phyloP scores from a whole-genome alignment of 37 sponge, comb jelly and placozoan species.

The Aplysina aerophoba region DNA sequence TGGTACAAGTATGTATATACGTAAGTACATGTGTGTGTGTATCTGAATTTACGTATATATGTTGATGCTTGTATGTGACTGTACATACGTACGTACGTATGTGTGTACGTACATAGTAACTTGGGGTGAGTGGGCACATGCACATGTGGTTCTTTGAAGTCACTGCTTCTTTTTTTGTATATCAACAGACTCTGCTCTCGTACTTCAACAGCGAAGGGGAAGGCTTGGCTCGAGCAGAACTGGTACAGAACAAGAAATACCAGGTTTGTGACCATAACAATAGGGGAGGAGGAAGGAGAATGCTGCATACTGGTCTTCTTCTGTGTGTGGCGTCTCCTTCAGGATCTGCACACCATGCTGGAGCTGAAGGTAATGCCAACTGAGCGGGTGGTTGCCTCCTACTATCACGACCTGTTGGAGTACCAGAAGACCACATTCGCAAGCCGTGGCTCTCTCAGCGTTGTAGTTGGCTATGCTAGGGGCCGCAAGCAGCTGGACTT shows the following conservation, averaged over 20 bases:
- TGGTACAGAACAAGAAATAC: conserved; percentile 49
- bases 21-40: too few species aligned
- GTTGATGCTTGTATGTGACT: too few species aligned
- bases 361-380: neutral
- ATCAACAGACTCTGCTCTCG: neutral
- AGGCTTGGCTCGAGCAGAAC: conserved; percentile 32
- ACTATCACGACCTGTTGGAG: neutral
- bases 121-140: too few species aligned
- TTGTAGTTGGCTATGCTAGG: neutral
- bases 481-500: neutral
- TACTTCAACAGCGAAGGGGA: conserved; percentile 63
- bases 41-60: too few species aligned
- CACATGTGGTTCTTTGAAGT: too few species aligned
- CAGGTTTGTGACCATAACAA: neutral
- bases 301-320: too few species aligned
- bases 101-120: too few species aligned
- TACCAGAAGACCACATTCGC: conserved; percentile 1
- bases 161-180: neutral
- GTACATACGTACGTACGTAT: too few species aligned
- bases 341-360: neutral
- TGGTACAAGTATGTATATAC: too few species aligned
- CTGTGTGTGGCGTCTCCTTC: too few species aligned
- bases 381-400: neutral
- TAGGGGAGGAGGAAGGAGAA: too few species aligned
- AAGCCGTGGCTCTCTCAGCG: neutral